A percentile compares a stretch with the other conserved stretches of the same genome.
Conservation (phyloP, 2,797 vertebrate genomes). For the Megaceryle alcyon region DNA sequence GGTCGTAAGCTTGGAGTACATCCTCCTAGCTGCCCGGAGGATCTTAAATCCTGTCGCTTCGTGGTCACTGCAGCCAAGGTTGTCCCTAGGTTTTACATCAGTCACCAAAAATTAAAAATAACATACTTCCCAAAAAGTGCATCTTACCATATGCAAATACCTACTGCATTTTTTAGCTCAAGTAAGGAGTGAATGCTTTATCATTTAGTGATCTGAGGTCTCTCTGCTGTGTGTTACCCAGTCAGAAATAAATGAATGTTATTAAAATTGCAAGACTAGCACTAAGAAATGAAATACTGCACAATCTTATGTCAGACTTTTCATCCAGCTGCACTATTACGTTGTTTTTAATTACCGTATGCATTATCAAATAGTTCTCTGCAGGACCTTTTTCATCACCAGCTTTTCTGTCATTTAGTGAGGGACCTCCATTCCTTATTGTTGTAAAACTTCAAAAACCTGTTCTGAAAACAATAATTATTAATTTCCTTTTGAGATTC, state of each 20-base stretch:
- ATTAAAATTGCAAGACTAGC: conserved; percentile 15
- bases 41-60: no score
- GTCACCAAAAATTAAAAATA: not conserved
- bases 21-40: no score
- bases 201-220: not conserved
- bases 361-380: not conserved
- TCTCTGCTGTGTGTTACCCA: not conserved
- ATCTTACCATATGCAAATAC: not conserved
- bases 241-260: not conserved
- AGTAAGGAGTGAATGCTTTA: not conserved
- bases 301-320: not conserved
- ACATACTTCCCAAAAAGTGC: not conserved
- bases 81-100: no score
- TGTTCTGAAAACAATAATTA: not conserved
- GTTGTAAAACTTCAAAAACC: not conserved
- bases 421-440: not conserved
- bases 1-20: no score
- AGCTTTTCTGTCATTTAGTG: not conserved
- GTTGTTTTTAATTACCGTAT: not conserved
- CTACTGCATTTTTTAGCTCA: not conserved
- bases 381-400: not conserved
- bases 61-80: no score
- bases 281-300: not conserved
- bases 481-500: not conserved
- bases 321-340: not conserved